Evolutionary conservation across 2,113 vertebrate species (phyloP).

Genomic region (Xyliphius kryptos): DNA sequence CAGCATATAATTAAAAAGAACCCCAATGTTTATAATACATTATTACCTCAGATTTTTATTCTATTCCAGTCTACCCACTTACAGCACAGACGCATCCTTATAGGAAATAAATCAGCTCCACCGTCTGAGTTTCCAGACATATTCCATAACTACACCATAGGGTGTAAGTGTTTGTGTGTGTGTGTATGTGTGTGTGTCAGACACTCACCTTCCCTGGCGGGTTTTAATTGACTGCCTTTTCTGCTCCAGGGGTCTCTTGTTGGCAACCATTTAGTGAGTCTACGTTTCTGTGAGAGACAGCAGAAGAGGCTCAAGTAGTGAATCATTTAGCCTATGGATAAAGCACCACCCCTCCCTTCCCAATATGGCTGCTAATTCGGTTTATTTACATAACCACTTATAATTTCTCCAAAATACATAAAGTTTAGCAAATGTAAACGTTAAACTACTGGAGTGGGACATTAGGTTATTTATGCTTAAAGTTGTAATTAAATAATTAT

Average conservation of each 20-base stretch:
- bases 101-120: slow-evolving; percentile 2
- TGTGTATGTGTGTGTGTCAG: slow-evolving; percentile 6
- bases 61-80: no score
- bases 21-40: no score
- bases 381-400: no score
- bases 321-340: slow-evolving; percentile 24
- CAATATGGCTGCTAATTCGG: not conserved
- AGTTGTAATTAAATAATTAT: no score
- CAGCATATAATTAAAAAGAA: no score
- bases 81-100: slow-evolving; percentile 4
- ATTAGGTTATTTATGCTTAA: no score
- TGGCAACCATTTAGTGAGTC: slow-evolving; percentile 1
- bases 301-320: not conserved
- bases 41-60: no score
- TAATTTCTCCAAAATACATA: no score
- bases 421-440: no score
- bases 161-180: slow-evolving; percentile 14
- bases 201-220: slow-evolving; percentile 10
- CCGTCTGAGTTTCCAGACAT: not conserved
- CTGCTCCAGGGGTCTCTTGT: slow-evolving; percentile 2
- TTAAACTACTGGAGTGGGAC: no score
- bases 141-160: slow-evolving; percentile 4
- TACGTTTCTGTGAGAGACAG: slow-evolving; percentile 6
- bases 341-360: not conserved
- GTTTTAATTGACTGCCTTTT: slow-evolving; percentile 35